Evolutionary conservation across 2,888 invertebrate genomes (phyloP), one percentile per base, ranked within the genome.

Genomic region (Diarsia mendica): DNA sequence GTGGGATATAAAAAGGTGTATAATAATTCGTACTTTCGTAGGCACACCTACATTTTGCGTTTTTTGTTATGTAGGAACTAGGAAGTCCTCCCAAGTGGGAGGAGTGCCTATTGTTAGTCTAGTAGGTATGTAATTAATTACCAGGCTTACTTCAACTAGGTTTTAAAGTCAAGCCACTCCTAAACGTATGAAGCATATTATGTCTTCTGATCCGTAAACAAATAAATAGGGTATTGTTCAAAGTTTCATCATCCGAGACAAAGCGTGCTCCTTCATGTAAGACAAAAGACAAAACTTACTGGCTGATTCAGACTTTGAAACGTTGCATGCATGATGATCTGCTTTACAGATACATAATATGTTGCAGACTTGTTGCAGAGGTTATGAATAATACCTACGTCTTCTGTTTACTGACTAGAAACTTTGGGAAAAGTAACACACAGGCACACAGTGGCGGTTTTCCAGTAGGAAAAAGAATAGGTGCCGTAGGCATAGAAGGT

Each of bases 211-310:
- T 87, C 91, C 94, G 90, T 93, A 90, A 93, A 93, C 90, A 92
- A 90, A 92, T 90, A 93, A 93, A 92, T 93, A 92, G 91, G 90
- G 89, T 85, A 93, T 95, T 94, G 95, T 95, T 92, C 85, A 77
- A 75, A 84, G 90, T 89, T 91, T 89, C 92, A 91, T 92, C 91
- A 90, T 88, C 89, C 90, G 90, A 90, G 86, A 93, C 93, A 93
- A 92, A 92, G 91, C 87, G 83, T 85, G 81, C 86, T 88, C 88
- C 86, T 90, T 88, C 87, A 87, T 82, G 82, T 85, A 84, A 89
- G 86, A 91, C 90, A 90, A 90, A 90, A 87, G 87, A 86, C 77
- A 75, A 85, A 84, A 85, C 68, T 72, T 75, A 72, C 72, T 64
- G 63, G 67, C 79, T 81, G 83, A 80, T 75, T 86, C 78, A 85